Conservation (phyloP, 2,113 vertebrate genomes). For the Cercocebus atys region DNA sequence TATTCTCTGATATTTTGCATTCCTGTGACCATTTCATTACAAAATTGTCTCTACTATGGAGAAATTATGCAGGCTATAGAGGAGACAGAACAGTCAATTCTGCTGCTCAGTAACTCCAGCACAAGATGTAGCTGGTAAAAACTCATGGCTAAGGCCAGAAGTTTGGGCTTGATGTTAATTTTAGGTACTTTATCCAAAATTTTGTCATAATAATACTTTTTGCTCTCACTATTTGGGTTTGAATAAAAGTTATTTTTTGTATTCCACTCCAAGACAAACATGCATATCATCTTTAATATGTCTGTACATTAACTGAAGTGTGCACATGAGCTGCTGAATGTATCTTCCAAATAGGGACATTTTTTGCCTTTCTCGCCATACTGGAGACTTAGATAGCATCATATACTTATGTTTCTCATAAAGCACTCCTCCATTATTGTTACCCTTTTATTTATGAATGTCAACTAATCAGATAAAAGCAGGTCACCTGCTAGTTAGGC, state of each 20-base stretch:
- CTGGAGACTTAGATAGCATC: background rate
- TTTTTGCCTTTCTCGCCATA: background rate
- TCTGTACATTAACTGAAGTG: background rate
- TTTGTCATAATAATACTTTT: background rate
- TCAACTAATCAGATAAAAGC: background rate
- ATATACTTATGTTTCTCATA: background rate
- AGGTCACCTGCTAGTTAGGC: background rate
- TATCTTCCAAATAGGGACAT: background rate
- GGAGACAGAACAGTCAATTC: background rate
- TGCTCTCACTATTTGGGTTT: background rate
- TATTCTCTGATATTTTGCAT: background rate
- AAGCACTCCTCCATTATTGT: background rate
- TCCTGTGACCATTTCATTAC: background rate
- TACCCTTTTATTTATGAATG: background rate
- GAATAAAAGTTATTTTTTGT: slow-evolving; percentile 23
- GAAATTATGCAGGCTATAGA: background rate
- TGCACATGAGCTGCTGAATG: background rate
- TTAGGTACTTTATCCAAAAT: slow-evolving; percentile 35
- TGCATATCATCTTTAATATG: background rate
- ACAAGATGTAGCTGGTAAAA: background rate
- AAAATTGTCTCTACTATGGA: background rate
- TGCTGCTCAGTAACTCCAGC: background rate
- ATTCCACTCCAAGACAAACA: background rate
- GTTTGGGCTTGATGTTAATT: background rate
- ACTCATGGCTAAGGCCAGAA: background rate